Conservation (phyloP, 2,888 invertebrate species). For the Morpho achilles region DNA sequence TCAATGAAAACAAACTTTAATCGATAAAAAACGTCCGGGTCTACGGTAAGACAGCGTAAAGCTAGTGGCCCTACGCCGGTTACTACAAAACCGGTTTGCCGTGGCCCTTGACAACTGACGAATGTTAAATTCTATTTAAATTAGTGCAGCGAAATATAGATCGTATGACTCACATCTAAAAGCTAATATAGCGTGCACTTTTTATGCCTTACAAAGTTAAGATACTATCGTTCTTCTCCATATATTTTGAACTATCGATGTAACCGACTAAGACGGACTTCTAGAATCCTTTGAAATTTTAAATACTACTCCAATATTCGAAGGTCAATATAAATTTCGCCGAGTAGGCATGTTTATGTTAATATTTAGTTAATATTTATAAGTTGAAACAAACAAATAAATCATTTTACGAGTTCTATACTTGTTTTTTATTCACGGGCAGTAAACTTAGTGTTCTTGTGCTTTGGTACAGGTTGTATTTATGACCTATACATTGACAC, state of each 20-base stretch:
- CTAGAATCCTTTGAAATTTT: not conserved
- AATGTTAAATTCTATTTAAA: constrained; percentile 19
- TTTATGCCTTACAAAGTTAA: constrained; percentile 46
- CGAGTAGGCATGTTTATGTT: constrained; percentile 35
- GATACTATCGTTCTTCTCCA: constrained; percentile 67
- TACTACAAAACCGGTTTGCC: constrained; percentile 63
- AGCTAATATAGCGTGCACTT: constrained; percentile 4
- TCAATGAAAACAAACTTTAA: constrained; percentile 26
- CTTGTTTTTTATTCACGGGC: constrained; percentile 31
- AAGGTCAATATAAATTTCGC: constrained; percentile 33
- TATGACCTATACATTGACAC: constrained; percentile 15
- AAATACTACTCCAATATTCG: constrained; percentile 1
- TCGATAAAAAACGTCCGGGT: constrained; percentile 27
- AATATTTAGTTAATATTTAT: constrained; percentile 35
- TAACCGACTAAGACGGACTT: constrained; percentile 11
- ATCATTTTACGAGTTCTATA: constrained; percentile 50
- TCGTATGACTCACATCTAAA: constrained; percentile 9
- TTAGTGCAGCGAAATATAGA: constrained; percentile 1
- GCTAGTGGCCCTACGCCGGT: constrained; percentile 59
- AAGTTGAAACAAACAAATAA: constrained; percentile 51
- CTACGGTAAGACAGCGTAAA: constrained; percentile 24
- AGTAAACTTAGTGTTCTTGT: constrained; percentile 16
- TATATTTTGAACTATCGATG: constrained; percentile 57
- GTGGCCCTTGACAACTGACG: constrained; percentile 40
- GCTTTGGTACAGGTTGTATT: constrained; percentile 23